Conservation (phyloP, 2,888 invertebrate species). For the Petrolisthes cinctipes region DNA sequence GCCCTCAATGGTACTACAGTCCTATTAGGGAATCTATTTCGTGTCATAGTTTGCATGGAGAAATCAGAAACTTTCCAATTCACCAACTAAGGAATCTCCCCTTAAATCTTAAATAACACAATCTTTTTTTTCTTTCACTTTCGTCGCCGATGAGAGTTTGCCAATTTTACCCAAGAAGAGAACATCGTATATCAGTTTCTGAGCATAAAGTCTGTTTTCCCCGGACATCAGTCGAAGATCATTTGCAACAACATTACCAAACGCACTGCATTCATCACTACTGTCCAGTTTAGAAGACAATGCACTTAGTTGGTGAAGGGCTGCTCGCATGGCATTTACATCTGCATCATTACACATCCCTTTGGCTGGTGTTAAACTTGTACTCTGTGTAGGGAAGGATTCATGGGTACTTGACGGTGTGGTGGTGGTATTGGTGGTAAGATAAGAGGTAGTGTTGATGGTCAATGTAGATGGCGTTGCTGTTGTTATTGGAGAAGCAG, state of each 20-base stretch:
- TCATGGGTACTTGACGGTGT: background rate
- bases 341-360: background rate
- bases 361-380: background rate
- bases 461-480: background rate
- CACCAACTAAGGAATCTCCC: too few relatives aligned
- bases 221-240: background rate
- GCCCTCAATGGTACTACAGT: too few relatives aligned
- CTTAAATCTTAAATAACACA: background rate
- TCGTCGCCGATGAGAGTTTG: background rate
- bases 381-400: background rate
- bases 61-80: too few relatives aligned
- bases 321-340: background rate
- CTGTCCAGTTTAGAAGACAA: background rate
- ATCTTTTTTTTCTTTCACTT: background rate
- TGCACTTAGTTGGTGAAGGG: background rate
- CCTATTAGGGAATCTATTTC: too few relatives aligned
- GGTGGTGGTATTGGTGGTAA: background rate
- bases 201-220: background rate
- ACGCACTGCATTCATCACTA: background rate
- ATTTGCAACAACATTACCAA: background rate
- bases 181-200: background rate
- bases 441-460: background rate
- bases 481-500: background rate
- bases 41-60: too few relatives aligned
- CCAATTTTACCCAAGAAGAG: background rate